These are phyloP conservation scores for Hipposideros armiger DNA, from an alignment of 2,113 vertebrate genomes.

Conservation along the genomic window DNA sequence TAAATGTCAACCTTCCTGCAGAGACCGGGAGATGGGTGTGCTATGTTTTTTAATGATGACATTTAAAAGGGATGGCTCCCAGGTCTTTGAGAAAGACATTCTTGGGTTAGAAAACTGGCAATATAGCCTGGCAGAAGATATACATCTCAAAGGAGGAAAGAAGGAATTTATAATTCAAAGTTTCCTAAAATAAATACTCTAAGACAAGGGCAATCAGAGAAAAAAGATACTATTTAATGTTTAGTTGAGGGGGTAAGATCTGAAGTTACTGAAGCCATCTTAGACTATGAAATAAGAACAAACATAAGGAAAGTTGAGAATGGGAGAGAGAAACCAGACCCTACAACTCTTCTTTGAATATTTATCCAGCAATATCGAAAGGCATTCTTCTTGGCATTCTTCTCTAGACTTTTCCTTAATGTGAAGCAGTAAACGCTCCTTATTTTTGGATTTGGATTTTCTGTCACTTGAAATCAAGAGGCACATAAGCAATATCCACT, in stretches of 20 bases:
- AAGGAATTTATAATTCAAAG: not conserved
- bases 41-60: not conserved
- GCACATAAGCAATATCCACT: not conserved
- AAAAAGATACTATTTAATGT: not conserved
- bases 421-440: not conserved
- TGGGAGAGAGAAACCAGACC: not conserved
- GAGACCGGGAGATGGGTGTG: not conserved
- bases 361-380: not conserved
- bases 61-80: not conserved
- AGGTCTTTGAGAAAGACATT: not conserved
- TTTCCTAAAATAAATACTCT: not conserved
- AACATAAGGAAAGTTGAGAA: not conserved
- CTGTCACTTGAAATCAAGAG: not conserved
- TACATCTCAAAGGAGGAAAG: not conserved
- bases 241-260: not conserved
- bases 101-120: not conserved
- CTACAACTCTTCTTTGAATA: not conserved
- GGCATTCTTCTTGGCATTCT: not conserved
- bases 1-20: accelerated
- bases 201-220: not conserved
- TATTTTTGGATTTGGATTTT: not conserved
- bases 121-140: not conserved
- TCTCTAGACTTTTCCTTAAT: not conserved
- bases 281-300: not conserved
- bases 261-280: not conserved